Conservation (phyloP, 1,140 invertebrate species). For the roundworm (Caenorhabditis elegans) region WBcel235 BX284606.5:4547501-4548000, state of each 20-base stretch:
- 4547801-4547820: neutral
- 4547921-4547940: slow-evolving; percentile 28
- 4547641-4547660: slow-evolving; percentile 46
- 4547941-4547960: slow-evolving; percentile 7
- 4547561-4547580: too few relatives aligned
- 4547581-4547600: too few relatives aligned
- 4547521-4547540: too few relatives aligned
- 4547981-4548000: neutral
- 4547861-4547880: neutral
- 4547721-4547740: slow-evolving; percentile 45
- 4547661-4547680: slow-evolving; percentile 49
- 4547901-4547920: slow-evolving; percentile 29
- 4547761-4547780: neutral
- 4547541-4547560: too few relatives aligned
- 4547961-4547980: neutral
- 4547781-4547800: neutral
- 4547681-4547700: slow-evolving; percentile 48
- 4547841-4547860: neutral
- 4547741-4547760: slow-evolving; percentile 50
- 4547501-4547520: too few relatives aligned
- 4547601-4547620: too few relatives aligned
- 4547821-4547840: neutral
- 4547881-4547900: slow-evolving; percentile 1
- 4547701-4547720: slow-evolving; percentile 43
- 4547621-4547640: slow-evolving; percentile 31